Evolutionary conservation across 2,113 vertebrate species (phyloP).

Genomic region (Alligator mississippiensis): DNA sequence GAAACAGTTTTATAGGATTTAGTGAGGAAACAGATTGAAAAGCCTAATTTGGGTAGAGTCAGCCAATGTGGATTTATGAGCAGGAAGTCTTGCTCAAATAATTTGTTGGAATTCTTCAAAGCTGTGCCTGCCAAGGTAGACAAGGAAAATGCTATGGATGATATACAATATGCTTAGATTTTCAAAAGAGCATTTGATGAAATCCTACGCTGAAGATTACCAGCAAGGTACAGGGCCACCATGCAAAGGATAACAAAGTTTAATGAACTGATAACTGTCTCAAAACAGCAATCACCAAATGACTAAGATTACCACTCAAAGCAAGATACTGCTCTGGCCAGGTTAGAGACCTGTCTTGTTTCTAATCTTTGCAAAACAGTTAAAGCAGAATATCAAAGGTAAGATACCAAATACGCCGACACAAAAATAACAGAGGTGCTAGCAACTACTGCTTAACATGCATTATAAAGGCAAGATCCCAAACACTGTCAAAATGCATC

Average conservation of each 20-base stretch:
- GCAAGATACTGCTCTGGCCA: slow-evolving; percentile 6
- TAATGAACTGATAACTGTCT: slow-evolving; percentile 71
- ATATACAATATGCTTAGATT: slow-evolving; percentile 28
- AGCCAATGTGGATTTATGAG: slow-evolving; percentile 31
- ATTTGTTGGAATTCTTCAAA: slow-evolving; percentile 67
- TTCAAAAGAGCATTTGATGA: slow-evolving; percentile 58
- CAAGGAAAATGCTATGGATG: slow-evolving; percentile 43
- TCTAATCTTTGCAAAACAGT: slow-evolving; percentile 68
- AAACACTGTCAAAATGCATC: slow-evolving; percentile 45
- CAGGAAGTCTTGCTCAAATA: slow-evolving; percentile 50
- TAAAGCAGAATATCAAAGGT: slow-evolving; percentile 69
- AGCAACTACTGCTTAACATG: not conserved
- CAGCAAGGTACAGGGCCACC: slow-evolving; percentile 53
- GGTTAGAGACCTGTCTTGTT: slow-evolving; percentile 54
- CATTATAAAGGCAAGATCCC: slow-evolving; percentile 20
- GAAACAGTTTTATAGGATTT: not conserved
- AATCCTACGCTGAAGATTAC: slow-evolving; percentile 45
- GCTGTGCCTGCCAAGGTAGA: slow-evolving; percentile 58
- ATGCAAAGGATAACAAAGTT: slow-evolving; percentile 61
- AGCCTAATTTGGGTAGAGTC: slow-evolving; percentile 46
- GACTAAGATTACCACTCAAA: slow-evolving; percentile 42
- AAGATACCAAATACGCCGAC: not conserved
- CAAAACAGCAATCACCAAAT: not conserved
- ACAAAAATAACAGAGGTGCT: not conserved
- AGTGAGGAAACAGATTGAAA: slow-evolving; percentile 58